Evolutionary conservation across 2,888 invertebrate genomes (phyloP).

Genomic region (Caenorhabditis zanzibari): DNA sequence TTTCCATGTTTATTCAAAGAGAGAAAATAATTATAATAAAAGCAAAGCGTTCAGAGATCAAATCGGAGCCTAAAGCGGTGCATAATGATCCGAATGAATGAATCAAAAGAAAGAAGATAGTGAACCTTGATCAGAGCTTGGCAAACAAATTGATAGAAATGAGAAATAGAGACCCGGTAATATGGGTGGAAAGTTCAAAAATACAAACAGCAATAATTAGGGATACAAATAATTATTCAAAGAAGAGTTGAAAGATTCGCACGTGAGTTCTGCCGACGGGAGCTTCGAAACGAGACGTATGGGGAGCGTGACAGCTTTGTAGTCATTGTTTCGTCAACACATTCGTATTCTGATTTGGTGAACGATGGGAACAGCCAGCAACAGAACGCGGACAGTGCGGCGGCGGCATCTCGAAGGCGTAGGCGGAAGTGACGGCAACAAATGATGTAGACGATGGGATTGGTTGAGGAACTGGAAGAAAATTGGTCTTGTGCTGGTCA

Average conservation of each 20-base stretch:
- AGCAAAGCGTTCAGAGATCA: slow-evolving; percentile 59
- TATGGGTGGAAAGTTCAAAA: slow-evolving; percentile 38
- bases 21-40: slow-evolving; percentile 17
- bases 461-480: slow-evolving; percentile 75
- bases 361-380: slow-evolving; percentile 60
- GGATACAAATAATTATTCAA: slow-evolving; percentile 13
- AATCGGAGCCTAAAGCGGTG: slow-evolving; percentile 52
- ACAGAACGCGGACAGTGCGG: slow-evolving; percentile 45
- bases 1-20: slow-evolving; percentile 20
- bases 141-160: slow-evolving; percentile 15
- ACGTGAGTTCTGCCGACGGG: slow-evolving; percentile 57
- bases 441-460: slow-evolving; percentile 77
- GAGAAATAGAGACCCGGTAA: slow-evolving; percentile 15
- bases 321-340: slow-evolving; percentile 65
- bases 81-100: slow-evolving; percentile 54
- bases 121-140: slow-evolving; percentile 22
- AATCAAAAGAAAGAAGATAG: slow-evolving; percentile 16
- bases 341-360: slow-evolving; percentile 57
- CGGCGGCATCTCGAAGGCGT: slow-evolving; percentile 53
- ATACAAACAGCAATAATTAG: slow-evolving; percentile 4
- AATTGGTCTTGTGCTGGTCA: slow-evolving; percentile 33
- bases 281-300: slow-evolving; percentile 73
- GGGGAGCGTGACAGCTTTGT: slow-evolving; percentile 68
- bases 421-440: slow-evolving; percentile 78
- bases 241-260: slow-evolving; percentile 63